Conservation (phyloP, 2,888 invertebrate species). For the Venustoraphidia nigricollis region DNA sequence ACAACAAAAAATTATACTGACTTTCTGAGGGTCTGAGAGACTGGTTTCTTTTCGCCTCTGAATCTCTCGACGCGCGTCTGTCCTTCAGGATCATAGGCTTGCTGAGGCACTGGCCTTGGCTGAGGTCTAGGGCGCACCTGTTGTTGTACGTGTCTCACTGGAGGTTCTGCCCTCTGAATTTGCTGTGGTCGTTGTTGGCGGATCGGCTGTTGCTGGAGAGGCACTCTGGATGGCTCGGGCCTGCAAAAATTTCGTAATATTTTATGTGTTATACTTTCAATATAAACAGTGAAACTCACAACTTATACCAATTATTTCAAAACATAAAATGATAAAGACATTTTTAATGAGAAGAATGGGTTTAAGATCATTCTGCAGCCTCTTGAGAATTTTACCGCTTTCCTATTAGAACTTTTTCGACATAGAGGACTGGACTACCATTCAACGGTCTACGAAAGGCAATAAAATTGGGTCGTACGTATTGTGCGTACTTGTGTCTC, state of each 20-base stretch:
- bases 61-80: slow-evolving; percentile 19
- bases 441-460: no score
- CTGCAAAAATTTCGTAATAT: slow-evolving; percentile 13
- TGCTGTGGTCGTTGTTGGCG: slow-evolving; percentile 25
- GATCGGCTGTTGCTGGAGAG: slow-evolving; percentile 18
- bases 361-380: no score
- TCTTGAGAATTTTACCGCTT: no score
- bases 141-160: slow-evolving; percentile 8
- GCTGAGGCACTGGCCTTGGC: slow-evolving; percentile 22
- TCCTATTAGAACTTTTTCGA: no score
- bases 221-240: slow-evolving; percentile 19
- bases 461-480: no score
- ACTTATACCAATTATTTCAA: no score
- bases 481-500: no score
- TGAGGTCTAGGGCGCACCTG: slow-evolving; percentile 23
- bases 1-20: not conserved
- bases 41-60: slow-evolving; percentile 46
- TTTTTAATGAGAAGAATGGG: no score
- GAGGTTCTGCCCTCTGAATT: slow-evolving; percentile 9
- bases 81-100: slow-evolving; percentile 17
- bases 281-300: no score
- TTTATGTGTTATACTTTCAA: no score
- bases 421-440: no score
- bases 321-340: no score
- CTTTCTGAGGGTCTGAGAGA: slow-evolving; percentile 51